Evolutionary conservation across 2,888 invertebrate genomes (phyloP).

Genomic region (Sceliomorpha sp.): DNA sequence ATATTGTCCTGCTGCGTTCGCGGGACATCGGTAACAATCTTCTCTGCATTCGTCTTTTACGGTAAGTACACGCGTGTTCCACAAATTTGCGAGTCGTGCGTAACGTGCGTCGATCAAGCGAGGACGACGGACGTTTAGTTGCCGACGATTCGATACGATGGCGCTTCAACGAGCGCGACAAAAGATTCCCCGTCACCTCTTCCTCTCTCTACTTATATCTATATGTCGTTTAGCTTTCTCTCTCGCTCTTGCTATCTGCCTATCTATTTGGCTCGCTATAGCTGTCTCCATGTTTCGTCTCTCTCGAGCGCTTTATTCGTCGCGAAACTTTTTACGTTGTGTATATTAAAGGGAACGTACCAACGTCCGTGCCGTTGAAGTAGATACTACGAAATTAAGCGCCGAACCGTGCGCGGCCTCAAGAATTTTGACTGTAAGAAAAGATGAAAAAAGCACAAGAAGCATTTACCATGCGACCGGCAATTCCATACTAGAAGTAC

Average conservation of each 20-base stretch:
- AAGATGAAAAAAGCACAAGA: too few species aligned
- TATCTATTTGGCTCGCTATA: conserved; percentile 46
- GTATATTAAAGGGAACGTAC: conserved; percentile 77
- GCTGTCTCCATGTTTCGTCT: conserved; percentile 32
- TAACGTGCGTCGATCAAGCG: background rate
- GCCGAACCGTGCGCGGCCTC: conserved; percentile 21
- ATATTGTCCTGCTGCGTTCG: conserved; percentile 21
- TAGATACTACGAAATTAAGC: conserved; percentile 73
- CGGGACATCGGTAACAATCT: conserved; percentile 19
- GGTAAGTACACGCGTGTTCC: too few species aligned
- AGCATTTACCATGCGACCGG: too few species aligned
- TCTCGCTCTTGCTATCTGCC: conserved; percentile 51
- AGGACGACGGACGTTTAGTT: background rate
- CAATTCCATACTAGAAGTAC: too few species aligned
- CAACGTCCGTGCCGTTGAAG: conserved; percentile 72
- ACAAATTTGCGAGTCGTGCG: background rate
- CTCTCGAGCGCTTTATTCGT: conserved; percentile 68
- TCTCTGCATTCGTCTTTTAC: background rate
- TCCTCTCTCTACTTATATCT: conserved; percentile 34
- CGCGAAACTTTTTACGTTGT: conserved; percentile 78
- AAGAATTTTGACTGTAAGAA: conserved; percentile 14
- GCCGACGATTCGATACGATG: background rate
- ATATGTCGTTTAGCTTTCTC: conserved; percentile 34
- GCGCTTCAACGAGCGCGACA: conserved; percentile 33
- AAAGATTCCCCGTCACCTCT: conserved; percentile 28